A percentile compares a stretch with the other conserved stretches of the same genome.
Conservation (phyloP, 2,888 invertebrate genomes). For the Nezara viridula region DNA sequence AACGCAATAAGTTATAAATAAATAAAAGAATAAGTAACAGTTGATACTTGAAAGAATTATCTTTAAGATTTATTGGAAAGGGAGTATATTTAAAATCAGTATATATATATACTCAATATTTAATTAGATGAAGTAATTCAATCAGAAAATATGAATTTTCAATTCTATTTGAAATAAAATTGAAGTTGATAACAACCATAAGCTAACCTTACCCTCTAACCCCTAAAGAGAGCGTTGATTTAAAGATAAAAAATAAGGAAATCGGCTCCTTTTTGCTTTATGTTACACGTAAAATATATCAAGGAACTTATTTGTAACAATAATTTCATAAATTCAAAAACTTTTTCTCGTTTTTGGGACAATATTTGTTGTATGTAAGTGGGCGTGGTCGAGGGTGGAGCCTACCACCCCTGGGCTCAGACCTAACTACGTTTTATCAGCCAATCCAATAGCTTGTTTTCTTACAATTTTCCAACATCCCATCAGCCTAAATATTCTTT, state of each 20-base stretch:
- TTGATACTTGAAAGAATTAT: background rate
- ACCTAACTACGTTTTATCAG: constrained; percentile 38
- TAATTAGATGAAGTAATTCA: no score
- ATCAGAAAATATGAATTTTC: no score
- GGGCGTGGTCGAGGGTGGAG: constrained; percentile 45
- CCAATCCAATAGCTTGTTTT: constrained; percentile 8
- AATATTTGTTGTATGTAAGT: background rate
- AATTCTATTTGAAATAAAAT: background rate
- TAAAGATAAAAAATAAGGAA: background rate
- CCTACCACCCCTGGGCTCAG: background rate
- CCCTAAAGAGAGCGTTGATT: background rate
- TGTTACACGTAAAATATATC: background rate
- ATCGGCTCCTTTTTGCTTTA: background rate
- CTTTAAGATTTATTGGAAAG: background rate
- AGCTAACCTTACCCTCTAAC: background rate
- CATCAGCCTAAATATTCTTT: background rate
- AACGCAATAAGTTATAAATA: no score
- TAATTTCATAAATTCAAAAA: background rate
- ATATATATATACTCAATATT: no score
- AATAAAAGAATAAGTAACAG: no score
- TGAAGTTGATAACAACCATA: background rate
- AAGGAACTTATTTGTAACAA: background rate
- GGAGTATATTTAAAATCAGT: no score
- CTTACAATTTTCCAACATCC: background rate
- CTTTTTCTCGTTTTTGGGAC: background rate